Evolutionary conservation across 30 jellyfish, hydroid and myxozoan genomes (phyloP).

Genomic region (Turritopsis dohrnii): DNA sequence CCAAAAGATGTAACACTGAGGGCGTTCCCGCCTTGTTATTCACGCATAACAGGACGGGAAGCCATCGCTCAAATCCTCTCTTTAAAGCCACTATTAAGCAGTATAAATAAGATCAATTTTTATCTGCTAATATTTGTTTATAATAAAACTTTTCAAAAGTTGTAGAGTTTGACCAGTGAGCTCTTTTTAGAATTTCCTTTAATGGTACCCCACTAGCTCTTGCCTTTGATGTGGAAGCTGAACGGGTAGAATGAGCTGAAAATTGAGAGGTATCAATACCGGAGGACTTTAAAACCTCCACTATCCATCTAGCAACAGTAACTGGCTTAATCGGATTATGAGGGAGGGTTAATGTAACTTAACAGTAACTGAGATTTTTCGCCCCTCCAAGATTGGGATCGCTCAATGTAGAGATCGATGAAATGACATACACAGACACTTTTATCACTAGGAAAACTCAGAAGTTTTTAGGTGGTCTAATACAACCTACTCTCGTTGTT

Average conservation of each 20-base stretch:
- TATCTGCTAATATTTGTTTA: no score
- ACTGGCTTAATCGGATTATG: neutral
- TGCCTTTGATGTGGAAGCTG: neutral
- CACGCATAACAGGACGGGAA: no score
- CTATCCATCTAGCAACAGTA: neutral
- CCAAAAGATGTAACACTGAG: no score
- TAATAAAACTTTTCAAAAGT: conserved; percentile 13
- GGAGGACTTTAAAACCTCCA: neutral
- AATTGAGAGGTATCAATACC: neutral
- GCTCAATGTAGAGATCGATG: neutral
- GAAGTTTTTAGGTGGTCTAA: no score
- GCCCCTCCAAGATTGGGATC: neutral
- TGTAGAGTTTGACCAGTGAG: neutral
- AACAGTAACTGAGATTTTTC: neutral
- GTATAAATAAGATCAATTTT: no score
- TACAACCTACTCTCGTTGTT: no score
- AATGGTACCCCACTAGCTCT: neutral
- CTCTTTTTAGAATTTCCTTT: conserved; percentile 10
- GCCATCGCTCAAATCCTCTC: neutral
- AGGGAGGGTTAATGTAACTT: neutral
- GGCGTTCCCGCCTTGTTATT: no score
- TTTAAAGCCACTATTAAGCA: neutral
- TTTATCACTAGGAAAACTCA: no score
- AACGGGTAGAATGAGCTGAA: neutral
- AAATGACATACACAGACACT: neutral